These are phyloP conservation scores for Eubucco bourcierii DNA, from an alignment of 2,113 vertebrate species.

Conservation along the genomic window DNA sequence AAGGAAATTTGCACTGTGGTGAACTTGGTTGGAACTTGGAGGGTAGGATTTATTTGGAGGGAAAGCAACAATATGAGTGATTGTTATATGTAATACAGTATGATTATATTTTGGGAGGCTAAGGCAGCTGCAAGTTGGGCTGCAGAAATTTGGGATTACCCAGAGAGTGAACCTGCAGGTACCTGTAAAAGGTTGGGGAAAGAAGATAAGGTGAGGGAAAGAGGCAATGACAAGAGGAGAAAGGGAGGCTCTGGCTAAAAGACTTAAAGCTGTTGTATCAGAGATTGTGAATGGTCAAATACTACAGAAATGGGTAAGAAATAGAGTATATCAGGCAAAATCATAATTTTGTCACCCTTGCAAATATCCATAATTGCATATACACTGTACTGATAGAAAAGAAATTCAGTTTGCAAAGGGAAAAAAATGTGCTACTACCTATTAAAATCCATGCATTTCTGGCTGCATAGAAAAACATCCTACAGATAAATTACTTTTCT, in stretches of 20 bases:
- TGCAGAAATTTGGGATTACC: conserved; percentile 11
- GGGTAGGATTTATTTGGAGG: background rate
- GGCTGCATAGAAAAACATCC: background rate
- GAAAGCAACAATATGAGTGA: background rate
- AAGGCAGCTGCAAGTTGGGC: background rate
- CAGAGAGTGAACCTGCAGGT: background rate
- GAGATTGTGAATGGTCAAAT: background rate
- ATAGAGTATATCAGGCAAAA: background rate
- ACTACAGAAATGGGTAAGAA: background rate
- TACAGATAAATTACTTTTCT: background rate
- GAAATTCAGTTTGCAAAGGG: background rate
- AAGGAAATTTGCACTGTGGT: background rate
- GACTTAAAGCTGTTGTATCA: background rate
- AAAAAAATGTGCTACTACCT: background rate
- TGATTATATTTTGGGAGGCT: background rate
- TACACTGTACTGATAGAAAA: background rate
- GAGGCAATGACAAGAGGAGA: background rate
- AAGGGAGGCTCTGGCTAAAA: background rate
- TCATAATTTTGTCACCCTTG: background rate
- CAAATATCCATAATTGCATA: background rate
- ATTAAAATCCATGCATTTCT: background rate
- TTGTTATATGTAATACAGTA: background rate
- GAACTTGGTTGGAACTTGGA: background rate
- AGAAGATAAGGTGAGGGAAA: background rate
- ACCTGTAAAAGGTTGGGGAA: background rate